Percentiles rank a stretch among this genome's conserved stretches.
phyloP scores from a whole-genome alignment of 2,888 invertebrate genomes.

The Caenorhabditis afra region DNA sequence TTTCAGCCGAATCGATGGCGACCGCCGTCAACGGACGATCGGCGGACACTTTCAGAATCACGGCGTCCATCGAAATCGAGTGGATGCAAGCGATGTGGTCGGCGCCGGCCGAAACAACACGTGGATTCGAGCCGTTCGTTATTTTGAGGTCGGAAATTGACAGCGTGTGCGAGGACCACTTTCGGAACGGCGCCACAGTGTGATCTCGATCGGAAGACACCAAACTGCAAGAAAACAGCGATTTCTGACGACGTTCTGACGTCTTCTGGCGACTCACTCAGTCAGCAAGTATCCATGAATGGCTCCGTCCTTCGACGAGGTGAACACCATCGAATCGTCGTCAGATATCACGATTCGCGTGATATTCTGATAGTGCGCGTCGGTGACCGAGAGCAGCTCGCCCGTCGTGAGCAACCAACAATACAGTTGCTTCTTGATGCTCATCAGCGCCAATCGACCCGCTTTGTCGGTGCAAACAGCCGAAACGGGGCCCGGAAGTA shows the following conservation, averaged over 20 bases:
- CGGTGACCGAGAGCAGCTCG: constrained; percentile 68
- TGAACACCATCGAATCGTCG: constrained; percentile 70
- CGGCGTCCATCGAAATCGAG: constrained; percentile 67
- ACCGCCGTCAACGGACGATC: constrained; percentile 73
- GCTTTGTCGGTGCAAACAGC: constrained; percentile 59
- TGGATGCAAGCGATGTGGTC: constrained; percentile 71
- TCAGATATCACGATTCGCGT: constrained; percentile 64
- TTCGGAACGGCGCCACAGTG: constrained; percentile 63
- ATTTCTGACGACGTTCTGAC: too few relatives aligned
- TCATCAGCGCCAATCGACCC: constrained; percentile 70
- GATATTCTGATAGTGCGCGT: constrained; percentile 74
- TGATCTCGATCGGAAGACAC: constrained; percentile 60
- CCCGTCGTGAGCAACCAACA: constrained; percentile 71
- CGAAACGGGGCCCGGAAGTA: constrained; percentile 64
- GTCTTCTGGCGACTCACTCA: constrained; percentile 58
- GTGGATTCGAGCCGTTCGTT: constrained; percentile 63
- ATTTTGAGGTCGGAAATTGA: constrained; percentile 68
- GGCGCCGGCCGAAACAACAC: constrained; percentile 67
- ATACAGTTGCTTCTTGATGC: constrained; percentile 70
- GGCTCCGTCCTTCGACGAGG: constrained; percentile 70
- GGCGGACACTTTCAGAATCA: constrained; percentile 66
- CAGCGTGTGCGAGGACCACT: constrained; percentile 71
- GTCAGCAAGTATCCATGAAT: constrained; percentile 70
- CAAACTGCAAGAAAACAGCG: constrained; percentile 44
- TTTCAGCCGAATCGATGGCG: constrained; percentile 72